These are phyloP conservation scores for Betta splendens DNA, from an alignment of 2,797 vertebrate genomes.

Conservation along the genomic window DNA sequence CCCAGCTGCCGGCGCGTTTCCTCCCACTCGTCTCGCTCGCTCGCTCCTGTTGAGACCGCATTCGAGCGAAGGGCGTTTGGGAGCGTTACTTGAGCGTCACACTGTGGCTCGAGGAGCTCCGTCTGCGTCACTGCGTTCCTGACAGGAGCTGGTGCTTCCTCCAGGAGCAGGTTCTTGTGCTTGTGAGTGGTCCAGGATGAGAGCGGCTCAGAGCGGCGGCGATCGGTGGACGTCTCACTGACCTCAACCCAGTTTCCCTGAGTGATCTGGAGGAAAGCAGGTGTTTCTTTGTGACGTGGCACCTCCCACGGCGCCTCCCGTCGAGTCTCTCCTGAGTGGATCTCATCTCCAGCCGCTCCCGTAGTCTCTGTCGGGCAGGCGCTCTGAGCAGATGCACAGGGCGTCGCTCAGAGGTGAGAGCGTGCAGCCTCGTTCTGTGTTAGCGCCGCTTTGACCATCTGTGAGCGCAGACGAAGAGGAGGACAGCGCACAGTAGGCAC, in stretches of 20 bases:
- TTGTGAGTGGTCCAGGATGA: neutral
- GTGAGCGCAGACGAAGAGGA: constrained; percentile 4
- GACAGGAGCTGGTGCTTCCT: neutral
- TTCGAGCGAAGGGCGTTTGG: neutral
- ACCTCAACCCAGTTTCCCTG: neutral
- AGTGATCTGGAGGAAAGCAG: neutral
- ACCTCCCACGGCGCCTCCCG: constrained; percentile 29
- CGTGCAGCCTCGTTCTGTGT: constrained; percentile 3
- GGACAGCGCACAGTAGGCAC: neutral
- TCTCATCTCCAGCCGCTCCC: constrained; percentile 22
- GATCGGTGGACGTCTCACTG: neutral
- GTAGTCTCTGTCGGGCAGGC: constrained; percentile 30
- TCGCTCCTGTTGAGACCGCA: constrained; percentile 2
- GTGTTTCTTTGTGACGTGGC: neutral
- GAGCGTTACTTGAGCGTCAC: neutral
- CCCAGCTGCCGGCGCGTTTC: neutral
- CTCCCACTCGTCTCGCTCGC: neutral
- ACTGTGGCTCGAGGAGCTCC: neutral
- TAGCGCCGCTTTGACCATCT: constrained; percentile 6
- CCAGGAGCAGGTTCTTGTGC: no score
- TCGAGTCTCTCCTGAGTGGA: constrained; percentile 14
- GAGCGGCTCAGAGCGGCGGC: neutral
- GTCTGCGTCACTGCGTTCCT: no score
- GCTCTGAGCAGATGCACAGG: constrained; percentile 14
- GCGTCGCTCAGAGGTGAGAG: constrained; percentile 12